Evolutionary conservation across 2,113 vertebrate species (phyloP), one percentile per base, ranked within the genome.

Genomic region (Prinia subflava): DNA sequence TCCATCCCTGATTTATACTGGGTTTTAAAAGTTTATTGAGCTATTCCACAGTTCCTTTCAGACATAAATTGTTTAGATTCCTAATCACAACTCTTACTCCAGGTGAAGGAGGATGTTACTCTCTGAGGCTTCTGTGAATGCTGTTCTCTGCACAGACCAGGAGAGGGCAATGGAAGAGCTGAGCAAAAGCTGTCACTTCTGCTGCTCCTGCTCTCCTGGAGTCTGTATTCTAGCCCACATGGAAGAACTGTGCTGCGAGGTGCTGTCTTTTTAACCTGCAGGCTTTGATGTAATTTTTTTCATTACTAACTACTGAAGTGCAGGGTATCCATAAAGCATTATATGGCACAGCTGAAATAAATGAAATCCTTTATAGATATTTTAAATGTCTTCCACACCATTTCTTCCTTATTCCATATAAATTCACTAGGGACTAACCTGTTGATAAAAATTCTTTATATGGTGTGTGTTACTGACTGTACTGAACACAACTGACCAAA

Each of bases 81-180:
- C 62, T 73, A 53, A 85, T 47, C 35, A 21, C 68, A 86, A 57
- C 31, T 84, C 52, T 77, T 30, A 85, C 3, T 77, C 17, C 53
- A 63, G 6, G 25, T 37, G 59, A 87, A 89, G 76, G 33, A 74
- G 23, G 33, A 31, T 47, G 16, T 28, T 87, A 25, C 11, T 76
- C 39, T 73, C 8, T 1, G 25, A 79, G 39, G 30, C 30, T 82
- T 63, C 64, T 63, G 0, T 1, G 33, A 74, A 63, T 57, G 79
- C n/a, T 75, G 68, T 79, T 84, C 56, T 75, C 30, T 65, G 75
- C 14, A 14, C 37, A 86, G 74, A 59, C 94, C 93, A 94, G 90
- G 59, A 96, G 92, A 87, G 85, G 93, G 82, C 87, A 93, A 96
- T 53, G 75, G 79, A 90, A 89, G 86, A 95, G 88, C 90, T 89